Evolutionary conservation across 2,797 vertebrate species (phyloP).

Genomic region (Ctenopoma multispine): DNA sequence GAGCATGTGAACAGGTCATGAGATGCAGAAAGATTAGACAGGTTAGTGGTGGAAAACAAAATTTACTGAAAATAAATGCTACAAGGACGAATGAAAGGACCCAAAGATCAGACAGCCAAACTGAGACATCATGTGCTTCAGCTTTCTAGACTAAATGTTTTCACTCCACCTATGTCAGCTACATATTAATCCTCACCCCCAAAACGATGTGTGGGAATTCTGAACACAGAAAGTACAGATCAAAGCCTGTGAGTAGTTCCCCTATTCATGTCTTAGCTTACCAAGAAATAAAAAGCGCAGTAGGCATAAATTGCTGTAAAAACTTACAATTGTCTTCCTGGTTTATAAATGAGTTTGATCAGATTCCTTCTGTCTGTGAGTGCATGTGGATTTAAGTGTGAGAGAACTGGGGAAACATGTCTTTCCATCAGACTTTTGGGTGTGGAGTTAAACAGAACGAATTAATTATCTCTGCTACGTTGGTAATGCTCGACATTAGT

Average conservation of each 20-base stretch:
- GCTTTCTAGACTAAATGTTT: conserved; percentile 60
- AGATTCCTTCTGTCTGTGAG: conserved; percentile 45
- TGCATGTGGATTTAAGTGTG: background rate
- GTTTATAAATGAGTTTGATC: conserved; percentile 1
- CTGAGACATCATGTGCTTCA: conserved; percentile 70
- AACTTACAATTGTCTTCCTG: conserved; percentile 47
- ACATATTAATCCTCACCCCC: conserved; percentile 32
- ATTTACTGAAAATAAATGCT: conserved; percentile 19
- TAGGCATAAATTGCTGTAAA: background rate
- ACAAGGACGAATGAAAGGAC: conserved; percentile 3
- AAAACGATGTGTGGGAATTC: conserved; percentile 12
- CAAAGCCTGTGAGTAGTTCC: background rate
- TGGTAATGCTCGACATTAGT: conserved; percentile 1
- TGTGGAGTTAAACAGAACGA: conserved; percentile 27
- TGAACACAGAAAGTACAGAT: background rate
- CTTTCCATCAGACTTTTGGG: conserved; percentile 4
- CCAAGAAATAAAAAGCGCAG: too few relatives aligned
- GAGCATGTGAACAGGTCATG: conserved; percentile 54
- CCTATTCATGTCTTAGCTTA: background rate
- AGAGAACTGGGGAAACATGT: conserved; percentile 19
- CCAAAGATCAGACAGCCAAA: conserved; percentile 33
- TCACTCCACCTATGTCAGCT: conserved; percentile 22
- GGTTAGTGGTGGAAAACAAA: conserved; percentile 18
- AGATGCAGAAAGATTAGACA: conserved; percentile 59
- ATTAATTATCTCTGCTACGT: too few relatives aligned